phyloP scores from a whole-genome alignment of 2,888 invertebrate species.

The Druceiella hillmani region DNA sequence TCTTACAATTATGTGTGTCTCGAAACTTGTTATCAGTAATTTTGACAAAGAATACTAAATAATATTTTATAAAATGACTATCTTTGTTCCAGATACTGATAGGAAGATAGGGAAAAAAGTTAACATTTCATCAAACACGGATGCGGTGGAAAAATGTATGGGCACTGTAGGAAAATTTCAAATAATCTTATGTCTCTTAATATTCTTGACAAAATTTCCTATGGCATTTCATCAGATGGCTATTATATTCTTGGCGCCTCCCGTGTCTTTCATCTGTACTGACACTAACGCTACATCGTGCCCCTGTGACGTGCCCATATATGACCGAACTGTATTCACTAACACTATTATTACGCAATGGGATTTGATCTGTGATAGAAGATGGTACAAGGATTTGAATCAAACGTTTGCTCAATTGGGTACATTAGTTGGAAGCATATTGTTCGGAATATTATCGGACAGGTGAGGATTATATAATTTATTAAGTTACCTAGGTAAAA shows the following conservation, averaged over 20 bases:
- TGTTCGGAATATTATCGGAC: conserved; percentile 71
- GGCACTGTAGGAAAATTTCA: conserved; percentile 53
- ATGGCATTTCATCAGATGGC: conserved; percentile 50
- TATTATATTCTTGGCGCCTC: conserved; percentile 47
- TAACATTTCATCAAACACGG: conserved; percentile 25
- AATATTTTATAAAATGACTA: conserved; percentile 1
- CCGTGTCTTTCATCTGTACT: conserved; percentile 32
- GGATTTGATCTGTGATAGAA: conserved; percentile 64
- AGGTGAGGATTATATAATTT: conserved; percentile 51
- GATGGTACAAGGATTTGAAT: conserved; percentile 60
- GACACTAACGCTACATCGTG: conserved; percentile 36
- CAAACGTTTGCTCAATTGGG: conserved; percentile 74
- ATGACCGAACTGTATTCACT: conserved; percentile 59
- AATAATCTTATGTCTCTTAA: conserved; percentile 36
- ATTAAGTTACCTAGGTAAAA: no score
- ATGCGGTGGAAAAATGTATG: conserved; percentile 38
- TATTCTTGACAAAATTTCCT: conserved; percentile 43
- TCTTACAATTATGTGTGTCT: no score
- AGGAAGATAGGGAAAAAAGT: conserved; percentile 6
- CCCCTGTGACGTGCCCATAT: conserved; percentile 53
- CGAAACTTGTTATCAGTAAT: no score
- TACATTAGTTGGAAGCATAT: conserved; percentile 64
- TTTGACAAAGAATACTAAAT: no score
- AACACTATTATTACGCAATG: conserved; percentile 71
- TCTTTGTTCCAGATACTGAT: conserved; percentile 3